Base-by-base conservation (phyloP, 2,113 vertebrate genomes). In the Chaetodon trifascialis region DNA sequence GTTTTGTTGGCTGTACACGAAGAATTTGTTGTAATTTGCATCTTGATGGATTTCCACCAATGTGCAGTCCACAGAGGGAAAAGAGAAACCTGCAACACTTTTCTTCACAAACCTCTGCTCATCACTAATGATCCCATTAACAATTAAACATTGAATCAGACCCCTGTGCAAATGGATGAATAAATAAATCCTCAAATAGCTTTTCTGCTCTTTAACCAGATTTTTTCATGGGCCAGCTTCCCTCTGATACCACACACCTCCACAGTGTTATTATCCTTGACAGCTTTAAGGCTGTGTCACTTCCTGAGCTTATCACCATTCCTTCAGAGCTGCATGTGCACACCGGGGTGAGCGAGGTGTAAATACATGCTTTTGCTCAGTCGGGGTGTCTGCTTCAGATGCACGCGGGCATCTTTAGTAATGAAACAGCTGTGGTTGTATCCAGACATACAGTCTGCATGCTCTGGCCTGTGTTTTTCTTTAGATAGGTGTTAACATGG, bases 261-360 rank as follows among this genome's bases (percentile, higher is more conserved):
- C 51, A 6, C 62, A 55, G 55, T 38, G 21, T 70, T 49, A 76
- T 55, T 72, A 58, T 76, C 77, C 68, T 1, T 85, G 85, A 81
- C 85, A 55, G 73, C n/a, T 19, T 44, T 67, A 67, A 70, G 63
- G 36, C 60, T 58, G 58, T 54, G 34, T 25, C 40, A 42, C 68
- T 44, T 73, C 55, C 60, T 25, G 7, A 7, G 68, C 73, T 89
- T 66, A 68, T 85, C 60, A 19, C 69, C 23, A 0, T 80, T 36
- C 59, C 55, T 21, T n/a, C 69, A 75, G 38, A 52, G 34, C 70
- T 42, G 17, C 51, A 4, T 36, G 71, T 21, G 56, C 58, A 60
- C 8, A 7, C 3, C 7, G 2, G 44, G 30, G 78, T 9, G n/a
- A 76, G 60, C 4, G 0, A 62, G 65, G 66, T 0, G 17, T 1